phyloP scores from a whole-genome alignment of 2,888 invertebrate genomes.

The Andrena hattorfiana region DNA sequence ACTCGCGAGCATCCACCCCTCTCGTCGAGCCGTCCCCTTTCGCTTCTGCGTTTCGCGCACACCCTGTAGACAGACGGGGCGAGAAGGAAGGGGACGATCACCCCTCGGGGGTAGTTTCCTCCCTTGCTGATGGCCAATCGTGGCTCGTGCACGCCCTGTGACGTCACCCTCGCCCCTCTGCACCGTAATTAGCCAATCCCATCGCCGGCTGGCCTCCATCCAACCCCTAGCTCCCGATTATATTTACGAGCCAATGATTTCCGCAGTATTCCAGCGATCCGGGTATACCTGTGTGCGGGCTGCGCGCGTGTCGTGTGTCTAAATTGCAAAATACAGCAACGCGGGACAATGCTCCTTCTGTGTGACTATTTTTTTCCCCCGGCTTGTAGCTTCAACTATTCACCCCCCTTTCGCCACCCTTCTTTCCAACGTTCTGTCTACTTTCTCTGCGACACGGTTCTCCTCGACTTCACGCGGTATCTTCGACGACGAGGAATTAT shows the following conservation, averaged over 20 bases:
- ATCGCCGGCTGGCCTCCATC: slow-evolving; percentile 56
- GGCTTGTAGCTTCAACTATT: slow-evolving; percentile 11
- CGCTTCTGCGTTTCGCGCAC: slow-evolving; percentile 28
- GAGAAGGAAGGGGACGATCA: slow-evolving; percentile 14
- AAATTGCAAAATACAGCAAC: slow-evolving; percentile 61
- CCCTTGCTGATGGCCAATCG: slow-evolving; percentile 76
- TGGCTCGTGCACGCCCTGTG: slow-evolving; percentile 78
- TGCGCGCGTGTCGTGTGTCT: slow-evolving; percentile 22
- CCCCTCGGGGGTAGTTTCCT: slow-evolving; percentile 58
- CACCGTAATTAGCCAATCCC: slow-evolving; percentile 82
- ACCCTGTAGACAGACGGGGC: slow-evolving; percentile 35
- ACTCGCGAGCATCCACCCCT: slow-evolving; percentile 19
- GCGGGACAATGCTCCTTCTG: slow-evolving; percentile 46
- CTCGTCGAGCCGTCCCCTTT: slow-evolving; percentile 5
- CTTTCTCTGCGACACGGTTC: neutral
- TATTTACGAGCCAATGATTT: slow-evolving; percentile 77
- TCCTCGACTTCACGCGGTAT: neutral
- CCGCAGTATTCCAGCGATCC: slow-evolving; percentile 29
- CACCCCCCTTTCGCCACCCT: slow-evolving; percentile 13
- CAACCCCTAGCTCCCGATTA: slow-evolving; percentile 60
- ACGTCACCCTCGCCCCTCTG: slow-evolving; percentile 73
- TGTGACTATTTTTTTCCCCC: neutral
- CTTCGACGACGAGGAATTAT: neutral
- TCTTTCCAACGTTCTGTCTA: neutral
- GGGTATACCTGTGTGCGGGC: neutral